Evolutionary conservation across 2,113 vertebrate genomes (phyloP).

Genomic region (Indri indri): DNA sequence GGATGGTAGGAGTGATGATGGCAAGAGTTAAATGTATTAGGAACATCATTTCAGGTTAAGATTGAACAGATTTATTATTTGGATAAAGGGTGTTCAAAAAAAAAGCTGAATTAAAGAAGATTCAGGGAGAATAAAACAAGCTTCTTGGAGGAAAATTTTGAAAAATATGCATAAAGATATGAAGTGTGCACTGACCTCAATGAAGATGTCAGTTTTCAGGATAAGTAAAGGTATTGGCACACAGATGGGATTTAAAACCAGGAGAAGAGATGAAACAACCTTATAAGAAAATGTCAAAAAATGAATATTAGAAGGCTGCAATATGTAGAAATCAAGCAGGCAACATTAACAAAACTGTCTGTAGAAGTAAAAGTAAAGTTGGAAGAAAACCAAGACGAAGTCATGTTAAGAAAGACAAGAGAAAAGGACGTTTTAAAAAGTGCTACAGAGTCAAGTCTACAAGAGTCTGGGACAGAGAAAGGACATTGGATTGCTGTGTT

Average conservation of each 20-base stretch:
- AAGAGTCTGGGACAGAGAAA: neutral
- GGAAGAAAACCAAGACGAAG: neutral
- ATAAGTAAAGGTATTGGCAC: neutral
- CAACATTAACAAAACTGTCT: neutral
- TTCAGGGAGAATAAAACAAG: neutral
- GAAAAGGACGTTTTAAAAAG: neutral
- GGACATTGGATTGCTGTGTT: neutral
- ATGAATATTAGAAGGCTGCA: neutral
- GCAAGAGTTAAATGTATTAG: neutral
- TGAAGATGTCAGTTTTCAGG: neutral
- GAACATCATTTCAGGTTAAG: too few species aligned
- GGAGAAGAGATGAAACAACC: neutral
- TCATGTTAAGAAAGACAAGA: neutral
- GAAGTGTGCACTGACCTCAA: neutral
- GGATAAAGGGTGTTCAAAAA: neutral
- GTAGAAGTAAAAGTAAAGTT: neutral
- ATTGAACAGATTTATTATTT: neutral
- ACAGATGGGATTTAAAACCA: too few species aligned
- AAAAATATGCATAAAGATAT: neutral
- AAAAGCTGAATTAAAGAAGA: neutral
- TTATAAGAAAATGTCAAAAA: neutral
- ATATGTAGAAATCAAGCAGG: neutral
- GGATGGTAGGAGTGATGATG: neutral
- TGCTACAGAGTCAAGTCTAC: neutral
- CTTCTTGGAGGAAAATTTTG: neutral